A percentile compares a stretch with the other conserved stretches of the same genome.
phyloP scores from a whole-genome alignment of 1,140 invertebrate genomes.

The Caenorhabditis inopinata region DNA sequence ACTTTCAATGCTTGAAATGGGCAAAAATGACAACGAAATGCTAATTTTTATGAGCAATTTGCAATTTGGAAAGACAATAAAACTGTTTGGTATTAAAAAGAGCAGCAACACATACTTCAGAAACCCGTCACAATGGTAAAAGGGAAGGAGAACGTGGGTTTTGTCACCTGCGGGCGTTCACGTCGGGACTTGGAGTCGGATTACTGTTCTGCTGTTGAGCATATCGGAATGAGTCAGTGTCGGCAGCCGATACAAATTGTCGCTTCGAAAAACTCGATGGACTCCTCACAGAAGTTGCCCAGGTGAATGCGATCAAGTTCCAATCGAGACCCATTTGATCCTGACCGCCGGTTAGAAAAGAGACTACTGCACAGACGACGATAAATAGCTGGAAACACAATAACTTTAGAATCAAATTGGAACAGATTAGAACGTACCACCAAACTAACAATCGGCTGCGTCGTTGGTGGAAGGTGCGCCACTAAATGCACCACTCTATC shows the following conservation, averaged over 20 bases:
- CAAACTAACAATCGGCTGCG: conserved; percentile 33
- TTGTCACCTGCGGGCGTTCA: neutral
- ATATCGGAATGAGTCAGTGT: conserved; percentile 24
- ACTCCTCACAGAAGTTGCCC: conserved; percentile 29
- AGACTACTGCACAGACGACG: conserved; percentile 14
- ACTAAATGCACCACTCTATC: conserved; percentile 24
- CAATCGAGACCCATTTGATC: conserved; percentile 43
- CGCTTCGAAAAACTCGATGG: neutral
- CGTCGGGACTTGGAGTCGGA: conserved; percentile 7
- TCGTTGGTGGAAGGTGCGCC: conserved; percentile 13
- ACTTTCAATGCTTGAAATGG: too few relatives aligned
- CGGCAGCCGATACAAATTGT: neutral
- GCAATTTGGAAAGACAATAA: too few relatives aligned
- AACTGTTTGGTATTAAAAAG: too few relatives aligned
- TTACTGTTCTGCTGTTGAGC: conserved; percentile 34
- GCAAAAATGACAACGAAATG: too few relatives aligned
- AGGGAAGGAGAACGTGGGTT: too few relatives aligned
- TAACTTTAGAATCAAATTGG: neutral
- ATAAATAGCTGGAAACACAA: neutral
- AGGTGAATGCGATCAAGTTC: conserved; percentile 39
- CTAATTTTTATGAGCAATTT: too few relatives aligned
- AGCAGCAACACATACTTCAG: too few relatives aligned
- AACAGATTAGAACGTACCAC: neutral
- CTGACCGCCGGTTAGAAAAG: conserved; percentile 30
- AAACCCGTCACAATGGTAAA: too few relatives aligned